phyloP scores from a whole-genome alignment of 2,113 vertebrate species.

The Pithys albifrons region DNA sequence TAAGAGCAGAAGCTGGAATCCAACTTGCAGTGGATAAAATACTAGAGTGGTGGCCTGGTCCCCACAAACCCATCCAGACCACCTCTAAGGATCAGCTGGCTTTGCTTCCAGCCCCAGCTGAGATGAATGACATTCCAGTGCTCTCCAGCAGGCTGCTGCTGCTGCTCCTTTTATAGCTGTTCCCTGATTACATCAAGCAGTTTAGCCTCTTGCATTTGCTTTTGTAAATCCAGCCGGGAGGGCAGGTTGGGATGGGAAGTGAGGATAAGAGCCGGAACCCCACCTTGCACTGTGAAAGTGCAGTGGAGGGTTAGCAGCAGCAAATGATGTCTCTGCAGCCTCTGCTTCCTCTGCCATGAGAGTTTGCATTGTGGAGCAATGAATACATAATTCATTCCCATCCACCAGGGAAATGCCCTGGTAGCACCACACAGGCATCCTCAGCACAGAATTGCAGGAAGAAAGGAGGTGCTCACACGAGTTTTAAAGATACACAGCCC shows the following conservation, averaged over 20 bases:
- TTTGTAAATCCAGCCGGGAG: background rate
- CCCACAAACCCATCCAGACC: background rate
- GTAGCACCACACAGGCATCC: background rate
- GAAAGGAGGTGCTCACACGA: background rate
- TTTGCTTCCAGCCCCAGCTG: background rate
- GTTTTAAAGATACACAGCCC: background rate
- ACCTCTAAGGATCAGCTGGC: background rate
- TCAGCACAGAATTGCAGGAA: background rate
- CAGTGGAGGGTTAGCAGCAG: too few relatives aligned
- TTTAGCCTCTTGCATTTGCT: background rate
- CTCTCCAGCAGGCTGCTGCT: background rate
- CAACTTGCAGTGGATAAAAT: background rate
- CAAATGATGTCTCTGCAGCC: background rate
- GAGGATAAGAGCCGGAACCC: background rate
- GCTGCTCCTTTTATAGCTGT: background rate
- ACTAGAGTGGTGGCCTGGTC: background rate
- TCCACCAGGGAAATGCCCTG: background rate
- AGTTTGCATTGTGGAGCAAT: background rate
- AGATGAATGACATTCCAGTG: background rate
- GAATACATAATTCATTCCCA: background rate
- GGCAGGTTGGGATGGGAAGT: accelerated
- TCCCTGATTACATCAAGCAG: background rate
- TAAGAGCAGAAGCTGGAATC: background rate
- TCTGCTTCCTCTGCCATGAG: background rate
- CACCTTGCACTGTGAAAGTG: background rate